These are phyloP conservation scores for Sinhomidia bicolor DNA, from an alignment of 2,888 invertebrate species.

Conservation along the genomic window DNA sequence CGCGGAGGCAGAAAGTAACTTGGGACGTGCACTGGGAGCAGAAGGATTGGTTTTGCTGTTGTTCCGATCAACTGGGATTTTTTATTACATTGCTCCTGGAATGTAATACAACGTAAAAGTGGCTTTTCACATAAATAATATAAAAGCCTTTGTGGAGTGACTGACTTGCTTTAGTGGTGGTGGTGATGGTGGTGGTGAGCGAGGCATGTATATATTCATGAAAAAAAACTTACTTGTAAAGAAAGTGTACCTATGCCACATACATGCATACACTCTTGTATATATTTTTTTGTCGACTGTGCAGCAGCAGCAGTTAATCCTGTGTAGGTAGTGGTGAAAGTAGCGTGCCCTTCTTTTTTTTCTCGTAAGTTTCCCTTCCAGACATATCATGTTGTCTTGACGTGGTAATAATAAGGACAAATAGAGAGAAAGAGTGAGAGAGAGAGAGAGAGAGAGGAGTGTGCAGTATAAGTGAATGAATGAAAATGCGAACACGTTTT, in stretches of 20 bases:
- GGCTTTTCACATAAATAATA: slow-evolving; percentile 62
- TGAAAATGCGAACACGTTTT: slow-evolving; percentile 17
- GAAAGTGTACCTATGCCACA: too few species aligned
- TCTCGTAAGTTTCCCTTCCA: background rate
- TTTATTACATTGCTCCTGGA: slow-evolving; percentile 26
- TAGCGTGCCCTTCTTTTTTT: background rate
- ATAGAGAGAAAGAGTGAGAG: too few species aligned
- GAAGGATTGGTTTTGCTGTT: slow-evolving; percentile 45
- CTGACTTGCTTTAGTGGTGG: background rate
- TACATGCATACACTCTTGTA: too few species aligned
- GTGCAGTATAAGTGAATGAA: background rate
- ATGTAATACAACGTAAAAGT: slow-evolving; percentile 32
- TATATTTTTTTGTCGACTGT: too few species aligned
- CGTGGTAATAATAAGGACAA: background rate
- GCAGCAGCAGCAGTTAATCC: too few species aligned
- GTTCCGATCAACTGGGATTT: slow-evolving; percentile 58
- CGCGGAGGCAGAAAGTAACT: background rate
- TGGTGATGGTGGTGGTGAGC: too few species aligned
- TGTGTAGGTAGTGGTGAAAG: background rate
- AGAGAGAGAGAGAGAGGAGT: too few species aligned
- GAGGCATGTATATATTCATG: background rate
- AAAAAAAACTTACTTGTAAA: too few species aligned
- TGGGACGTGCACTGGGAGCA: slow-evolving; percentile 17
- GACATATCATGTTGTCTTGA: background rate
- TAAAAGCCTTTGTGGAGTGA: slow-evolving; percentile 22